Evolutionary conservation across 2,888 invertebrate genomes (phyloP).

Genomic region (Machimus atricapillus): DNA sequence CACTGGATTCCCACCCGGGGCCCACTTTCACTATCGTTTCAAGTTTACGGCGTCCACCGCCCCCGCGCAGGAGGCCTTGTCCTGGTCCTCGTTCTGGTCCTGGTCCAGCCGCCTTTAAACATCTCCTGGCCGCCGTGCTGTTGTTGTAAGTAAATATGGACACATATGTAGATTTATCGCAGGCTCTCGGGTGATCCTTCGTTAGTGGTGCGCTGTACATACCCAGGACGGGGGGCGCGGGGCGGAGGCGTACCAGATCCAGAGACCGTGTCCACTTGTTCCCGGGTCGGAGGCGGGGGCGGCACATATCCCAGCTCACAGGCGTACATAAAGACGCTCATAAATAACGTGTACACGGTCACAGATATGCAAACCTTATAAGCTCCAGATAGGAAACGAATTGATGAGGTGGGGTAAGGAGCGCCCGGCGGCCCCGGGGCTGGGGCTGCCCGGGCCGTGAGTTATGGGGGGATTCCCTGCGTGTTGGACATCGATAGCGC

Average conservation of each 20-base stretch:
- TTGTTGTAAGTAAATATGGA: slow-evolving; percentile 40
- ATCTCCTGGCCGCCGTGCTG: slow-evolving; percentile 1
- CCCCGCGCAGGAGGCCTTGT: neutral
- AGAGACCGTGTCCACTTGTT: slow-evolving; percentile 22
- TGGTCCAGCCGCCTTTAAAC: slow-evolving; percentile 36
- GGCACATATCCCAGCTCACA: slow-evolving; percentile 15
- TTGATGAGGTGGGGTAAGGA: slow-evolving; percentile 3
- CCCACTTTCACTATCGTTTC: slow-evolving; percentile 33
- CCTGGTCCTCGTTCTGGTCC: neutral
- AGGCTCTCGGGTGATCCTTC: slow-evolving; percentile 22
- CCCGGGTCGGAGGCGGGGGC: neutral
- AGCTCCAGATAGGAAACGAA: slow-evolving; percentile 33
- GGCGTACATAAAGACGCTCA: slow-evolving; percentile 34
- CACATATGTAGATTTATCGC: slow-evolving; percentile 39
- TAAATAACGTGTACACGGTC: slow-evolving; percentile 36
- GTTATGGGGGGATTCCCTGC: neutral
- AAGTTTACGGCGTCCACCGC: slow-evolving; percentile 26
- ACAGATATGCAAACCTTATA: slow-evolving; percentile 37
- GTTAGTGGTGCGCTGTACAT: slow-evolving; percentile 9
- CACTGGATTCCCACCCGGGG: neutral
- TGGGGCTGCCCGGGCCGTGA: neutral
- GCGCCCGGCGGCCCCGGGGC: neutral
- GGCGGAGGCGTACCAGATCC: neutral
- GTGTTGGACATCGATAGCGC: slow-evolving; percentile 31
- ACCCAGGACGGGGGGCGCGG: neutral